Evolutionary conservation across 2,888 invertebrate species (phyloP).

Genomic region (Crepidodera aurea): DNA sequence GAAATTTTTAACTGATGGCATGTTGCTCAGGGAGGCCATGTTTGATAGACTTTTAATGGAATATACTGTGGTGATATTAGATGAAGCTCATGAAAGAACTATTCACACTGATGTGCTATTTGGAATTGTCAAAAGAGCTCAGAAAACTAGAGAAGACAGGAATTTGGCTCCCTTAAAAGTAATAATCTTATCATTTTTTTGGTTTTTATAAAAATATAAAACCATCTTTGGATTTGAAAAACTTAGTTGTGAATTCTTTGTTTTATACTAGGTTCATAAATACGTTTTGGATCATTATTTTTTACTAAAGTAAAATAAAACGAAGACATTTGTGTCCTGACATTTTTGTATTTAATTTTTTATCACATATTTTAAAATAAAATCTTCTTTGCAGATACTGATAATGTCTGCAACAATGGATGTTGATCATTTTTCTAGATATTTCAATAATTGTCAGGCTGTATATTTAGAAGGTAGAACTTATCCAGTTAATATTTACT

Average conservation of each 20-base stretch:
- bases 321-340: too few relatives aligned
- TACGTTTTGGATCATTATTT: too few relatives aligned
- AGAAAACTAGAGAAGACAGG: slow-evolving; percentile 72
- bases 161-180: slow-evolving; percentile 73
- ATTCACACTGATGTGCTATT: slow-evolving; percentile 93
- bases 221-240: too few relatives aligned
- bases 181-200: too few relatives aligned
- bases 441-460: slow-evolving; percentile 86
- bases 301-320: too few relatives aligned
- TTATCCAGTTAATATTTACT: slow-evolving; percentile 79
- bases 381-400: slow-evolving; percentile 68
- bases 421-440: slow-evolving; percentile 89
- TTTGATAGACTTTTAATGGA: slow-evolving; percentile 75
- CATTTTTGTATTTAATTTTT: too few relatives aligned
- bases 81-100: slow-evolving; percentile 96
- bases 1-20: slow-evolving; percentile 94
- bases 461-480: slow-evolving; percentile 91
- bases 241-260: too few relatives aligned
- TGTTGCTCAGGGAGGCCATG: slow-evolving; percentile 90
- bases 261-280: too few relatives aligned
- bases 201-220: too few relatives aligned
- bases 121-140: slow-evolving; percentile 90
- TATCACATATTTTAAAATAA: too few relatives aligned
- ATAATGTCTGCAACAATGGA: slow-evolving; percentile 98
- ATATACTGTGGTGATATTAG: slow-evolving; percentile 86